These are phyloP conservation scores for Platysteira castanea DNA, from an alignment of 2,113 vertebrate species.

Conservation along the genomic window DNA sequence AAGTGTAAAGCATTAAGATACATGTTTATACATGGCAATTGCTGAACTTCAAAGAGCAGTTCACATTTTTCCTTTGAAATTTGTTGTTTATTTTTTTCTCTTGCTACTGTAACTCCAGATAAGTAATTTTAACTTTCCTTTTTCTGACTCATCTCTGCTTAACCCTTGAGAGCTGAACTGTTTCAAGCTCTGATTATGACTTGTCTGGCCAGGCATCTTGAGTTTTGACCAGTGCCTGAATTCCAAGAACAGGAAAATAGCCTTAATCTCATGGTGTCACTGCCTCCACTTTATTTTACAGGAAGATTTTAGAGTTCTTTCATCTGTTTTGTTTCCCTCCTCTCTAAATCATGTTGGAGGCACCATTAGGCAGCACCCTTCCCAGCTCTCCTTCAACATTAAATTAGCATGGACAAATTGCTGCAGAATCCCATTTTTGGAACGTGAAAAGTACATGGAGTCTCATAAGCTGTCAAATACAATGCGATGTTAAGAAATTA, in stretches of 20 bases:
- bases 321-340: neutral
- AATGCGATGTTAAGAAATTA: neutral
- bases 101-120: neutral
- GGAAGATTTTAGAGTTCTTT: neutral
- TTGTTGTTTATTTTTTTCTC: neutral
- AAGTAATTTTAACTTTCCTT: neutral
- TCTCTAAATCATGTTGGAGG: neutral
- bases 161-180: neutral
- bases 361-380: neutral
- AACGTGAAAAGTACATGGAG: neutral
- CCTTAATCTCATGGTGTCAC: neutral
- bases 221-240: neutral
- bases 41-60: neutral
- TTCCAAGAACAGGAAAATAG: neutral
- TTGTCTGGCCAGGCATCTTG: neutral
- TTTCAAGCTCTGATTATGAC: neutral
- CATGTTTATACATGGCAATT: accelerated
- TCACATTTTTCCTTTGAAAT: neutral
- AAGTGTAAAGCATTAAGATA: neutral
- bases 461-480: neutral
- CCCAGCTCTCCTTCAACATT: neutral
- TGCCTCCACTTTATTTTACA: neutral
- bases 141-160: neutral
- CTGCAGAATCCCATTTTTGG: neutral
- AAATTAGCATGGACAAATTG: neutral